Conservation (phyloP, 2,888 invertebrate genomes). For the Bimastos eiseni region DNA sequence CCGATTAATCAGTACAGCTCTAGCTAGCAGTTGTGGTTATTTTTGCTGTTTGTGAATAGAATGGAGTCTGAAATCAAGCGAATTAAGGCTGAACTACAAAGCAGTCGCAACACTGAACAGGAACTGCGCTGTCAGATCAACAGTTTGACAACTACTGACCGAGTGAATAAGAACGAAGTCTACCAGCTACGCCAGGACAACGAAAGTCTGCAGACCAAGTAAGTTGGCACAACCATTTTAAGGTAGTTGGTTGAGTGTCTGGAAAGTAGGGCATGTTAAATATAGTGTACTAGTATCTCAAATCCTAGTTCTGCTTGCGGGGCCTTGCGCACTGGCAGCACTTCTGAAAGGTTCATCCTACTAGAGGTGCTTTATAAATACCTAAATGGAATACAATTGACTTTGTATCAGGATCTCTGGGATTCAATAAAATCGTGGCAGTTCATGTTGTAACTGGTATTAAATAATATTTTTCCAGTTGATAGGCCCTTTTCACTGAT, state of each 20-base stretch:
- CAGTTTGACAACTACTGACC: conserved; percentile 71
- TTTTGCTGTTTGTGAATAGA: conserved; percentile 61
- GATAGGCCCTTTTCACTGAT: background rate
- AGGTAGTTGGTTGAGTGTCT: background rate
- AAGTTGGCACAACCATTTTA: conserved; percentile 48
- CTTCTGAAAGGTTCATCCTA: too few species aligned
- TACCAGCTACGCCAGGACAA: conserved; percentile 81
- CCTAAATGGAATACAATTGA: too few species aligned
- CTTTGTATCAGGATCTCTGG: background rate
- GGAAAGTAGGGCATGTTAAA: background rate
- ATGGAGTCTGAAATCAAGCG: conserved; percentile 76
- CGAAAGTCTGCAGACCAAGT: conserved; percentile 84
- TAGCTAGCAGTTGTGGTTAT: background rate
- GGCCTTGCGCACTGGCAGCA: too few species aligned
- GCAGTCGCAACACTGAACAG: conserved; percentile 73
- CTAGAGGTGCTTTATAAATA: too few species aligned
- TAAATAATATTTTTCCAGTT: background rate
- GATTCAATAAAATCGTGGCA: background rate
- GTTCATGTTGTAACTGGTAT: background rate
- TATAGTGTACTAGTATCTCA: background rate
- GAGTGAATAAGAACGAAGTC: conserved; percentile 73
- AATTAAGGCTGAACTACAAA: conserved; percentile 74
- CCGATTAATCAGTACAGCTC: too few species aligned
- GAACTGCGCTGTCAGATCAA: conserved; percentile 74
- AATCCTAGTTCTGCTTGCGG: too few species aligned